phyloP scores from a whole-genome alignment of 2,113 vertebrate species.

The Corythornis vintsioides region DNA sequence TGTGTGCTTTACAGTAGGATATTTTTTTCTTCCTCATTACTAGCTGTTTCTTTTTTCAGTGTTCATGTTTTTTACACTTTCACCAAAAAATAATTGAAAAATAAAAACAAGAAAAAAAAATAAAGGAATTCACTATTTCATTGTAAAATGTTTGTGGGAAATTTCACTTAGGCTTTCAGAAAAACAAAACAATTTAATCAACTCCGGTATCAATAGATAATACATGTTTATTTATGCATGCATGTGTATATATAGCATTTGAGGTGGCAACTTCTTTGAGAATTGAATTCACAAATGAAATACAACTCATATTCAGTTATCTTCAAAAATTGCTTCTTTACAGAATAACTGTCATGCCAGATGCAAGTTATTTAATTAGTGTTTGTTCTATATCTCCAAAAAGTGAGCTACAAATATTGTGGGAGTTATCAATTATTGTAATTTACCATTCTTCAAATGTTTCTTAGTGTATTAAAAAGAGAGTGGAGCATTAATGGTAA shows the following conservation, averaged over 20 bases:
- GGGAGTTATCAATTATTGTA: not conserved
- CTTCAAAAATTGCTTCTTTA: not conserved
- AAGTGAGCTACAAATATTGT: not conserved
- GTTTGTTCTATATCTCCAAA: not conserved
- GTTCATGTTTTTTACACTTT: not conserved
- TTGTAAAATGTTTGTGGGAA: not conserved
- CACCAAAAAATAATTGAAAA: not conserved
- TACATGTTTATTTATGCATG: not conserved
- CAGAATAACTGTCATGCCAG: not conserved
- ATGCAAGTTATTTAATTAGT: not conserved
- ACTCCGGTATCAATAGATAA: not conserved
- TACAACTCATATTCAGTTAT: not conserved
- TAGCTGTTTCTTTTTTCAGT: not conserved
- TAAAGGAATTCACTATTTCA: not conserved
- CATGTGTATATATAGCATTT: not conserved
- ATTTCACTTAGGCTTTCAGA: not conserved
- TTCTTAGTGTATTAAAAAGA: not conserved
- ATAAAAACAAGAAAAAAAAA: not conserved
- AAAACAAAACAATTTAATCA: not conserved
- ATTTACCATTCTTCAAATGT: not conserved
- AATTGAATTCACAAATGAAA: not conserved
- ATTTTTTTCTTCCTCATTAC: not conserved
- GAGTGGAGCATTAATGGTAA: rapidly evolving
- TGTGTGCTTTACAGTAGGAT: not conserved
- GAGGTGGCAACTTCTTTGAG: not conserved